Evolutionary conservation across 2,888 invertebrate genomes (phyloP), one percentile per base, ranked within the genome.

Genomic region (Podotricha telesiphe): DNA sequence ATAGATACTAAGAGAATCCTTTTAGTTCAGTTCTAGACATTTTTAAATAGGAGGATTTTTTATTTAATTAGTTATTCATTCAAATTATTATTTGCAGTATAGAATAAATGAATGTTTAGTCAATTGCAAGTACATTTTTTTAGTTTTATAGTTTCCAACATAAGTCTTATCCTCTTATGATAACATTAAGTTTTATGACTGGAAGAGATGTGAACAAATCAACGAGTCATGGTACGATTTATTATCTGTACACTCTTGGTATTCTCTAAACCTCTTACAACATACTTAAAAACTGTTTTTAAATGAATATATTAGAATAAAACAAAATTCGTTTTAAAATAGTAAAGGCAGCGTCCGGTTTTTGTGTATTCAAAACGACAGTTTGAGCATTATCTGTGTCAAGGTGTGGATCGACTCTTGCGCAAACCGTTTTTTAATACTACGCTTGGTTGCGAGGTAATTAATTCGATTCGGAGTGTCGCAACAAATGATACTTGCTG

Each of bases 351-450:
- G 88, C 88, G 91, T 92, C 92, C 91, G 91, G 91, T 92, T 92
- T 91, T 92, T 92, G 90, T 91, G 88, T 91, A 91, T 91, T 91
- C 91, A 92, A 89, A 91, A 91, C 91, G 91, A 91, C 92, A 92
- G 87, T 90, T 90, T 86, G 83, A 84, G 85, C 83, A 80, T 82
- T 87, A 93, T 88, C 87, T 89, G 89, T 92, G 92, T 92, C 92
- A 93, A 92, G 92, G 92, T 93, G 82, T 87, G 86, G 89, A 92
- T 93, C 91, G 91, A 78, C 87, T 86, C 82, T 93, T 93, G 91
- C 92, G 91, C 88, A 92, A 92, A 87, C 83, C 80, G 87, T 89
- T 90, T 91, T 91, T 91, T 90, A 87, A 90, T 90, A 88, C 91
- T 83, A 85, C 89, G 89, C 87, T 86, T 86, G 86, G 88, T 90